phyloP scores from a whole-genome alignment of 2,113 vertebrate species.

The Hemiscyllium ocellatum region DNA sequence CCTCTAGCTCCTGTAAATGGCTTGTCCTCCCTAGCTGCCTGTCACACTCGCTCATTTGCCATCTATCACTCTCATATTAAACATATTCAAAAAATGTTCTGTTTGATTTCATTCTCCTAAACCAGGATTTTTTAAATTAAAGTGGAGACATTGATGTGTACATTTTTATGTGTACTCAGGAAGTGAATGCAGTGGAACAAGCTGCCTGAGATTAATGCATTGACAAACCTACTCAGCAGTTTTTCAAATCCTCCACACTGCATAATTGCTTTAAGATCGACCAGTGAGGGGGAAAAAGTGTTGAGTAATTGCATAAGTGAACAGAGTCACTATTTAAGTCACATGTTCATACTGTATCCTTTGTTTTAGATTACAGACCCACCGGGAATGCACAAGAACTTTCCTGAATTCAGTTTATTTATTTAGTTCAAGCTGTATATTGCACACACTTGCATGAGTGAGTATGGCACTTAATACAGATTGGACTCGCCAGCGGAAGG shows the following conservation, averaged over 20 bases:
- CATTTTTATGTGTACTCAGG: neutral
- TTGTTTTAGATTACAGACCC: neutral
- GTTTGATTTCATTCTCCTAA: neutral
- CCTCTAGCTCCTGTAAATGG: neutral
- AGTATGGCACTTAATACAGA: neutral
- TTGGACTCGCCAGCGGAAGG: neutral
- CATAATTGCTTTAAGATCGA: neutral
- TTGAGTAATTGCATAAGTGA: slow-evolving; percentile 17
- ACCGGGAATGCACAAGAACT: neutral
- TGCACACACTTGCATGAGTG: neutral
- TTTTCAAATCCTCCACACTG: neutral
- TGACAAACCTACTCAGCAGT: neutral
- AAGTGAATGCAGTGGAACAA: neutral
- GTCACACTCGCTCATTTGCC: neutral
- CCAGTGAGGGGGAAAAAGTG: neutral
- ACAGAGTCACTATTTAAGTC: neutral
- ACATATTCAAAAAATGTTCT: neutral
- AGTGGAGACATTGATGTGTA: neutral
- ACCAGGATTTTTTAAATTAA: neutral
- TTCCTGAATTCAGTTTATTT: neutral
- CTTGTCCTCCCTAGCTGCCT: neutral
- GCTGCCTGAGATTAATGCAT: neutral
- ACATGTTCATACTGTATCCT: neutral
- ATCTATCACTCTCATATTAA: neutral
- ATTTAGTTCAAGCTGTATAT: neutral